A percentile compares a stretch with the other conserved stretches of the same genome.
Evolutionary conservation across 2,797 vertebrate species (phyloP).

Genomic region (Karalla daura): DNA sequence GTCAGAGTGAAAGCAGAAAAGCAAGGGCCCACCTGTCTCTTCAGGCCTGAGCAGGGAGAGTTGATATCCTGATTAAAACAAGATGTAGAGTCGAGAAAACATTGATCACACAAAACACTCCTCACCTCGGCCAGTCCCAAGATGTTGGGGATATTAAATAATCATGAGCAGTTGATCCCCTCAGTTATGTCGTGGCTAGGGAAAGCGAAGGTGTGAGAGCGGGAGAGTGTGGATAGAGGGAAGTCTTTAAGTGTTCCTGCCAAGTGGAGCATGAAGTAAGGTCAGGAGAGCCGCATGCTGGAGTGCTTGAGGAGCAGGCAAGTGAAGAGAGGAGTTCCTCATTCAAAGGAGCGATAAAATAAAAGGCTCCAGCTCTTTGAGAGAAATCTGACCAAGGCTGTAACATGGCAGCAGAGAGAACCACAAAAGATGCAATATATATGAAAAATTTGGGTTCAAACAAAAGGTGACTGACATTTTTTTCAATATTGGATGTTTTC

Average conservation of each 20-base stretch:
- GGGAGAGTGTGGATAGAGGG: conserved; percentile 35
- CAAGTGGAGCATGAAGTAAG: conserved; percentile 69
- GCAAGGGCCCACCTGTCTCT: conserved; percentile 25
- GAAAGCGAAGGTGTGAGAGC: conserved; percentile 44
- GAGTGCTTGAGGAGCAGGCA: conserved; percentile 20
- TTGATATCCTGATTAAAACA: conserved; percentile 74
- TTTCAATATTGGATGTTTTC: not conserved
- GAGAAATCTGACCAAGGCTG: conserved; percentile 19
- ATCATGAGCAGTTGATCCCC: conserved; percentile 67
- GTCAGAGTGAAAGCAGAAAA: conserved; percentile 24
- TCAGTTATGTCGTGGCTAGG: conserved; percentile 35
- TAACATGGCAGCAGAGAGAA: not conserved
- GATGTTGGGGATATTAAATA: conserved; percentile 74
- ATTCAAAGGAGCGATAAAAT: not conserved
- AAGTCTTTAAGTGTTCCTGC: conserved; percentile 65
- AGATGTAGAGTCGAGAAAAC: conserved; percentile 68
- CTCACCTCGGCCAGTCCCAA: conserved; percentile 56
- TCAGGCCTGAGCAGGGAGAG: conserved; percentile 41
- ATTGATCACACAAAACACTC: conserved; percentile 71
- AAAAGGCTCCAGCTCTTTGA: conserved; percentile 21
- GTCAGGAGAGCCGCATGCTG: conserved; percentile 49
- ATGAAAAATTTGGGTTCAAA: not conserved
- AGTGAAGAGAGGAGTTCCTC: conserved; percentile 33
- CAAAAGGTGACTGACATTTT: not conserved
- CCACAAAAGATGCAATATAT: not conserved